Base-by-base conservation (phyloP, 1,140 invertebrate genomes). In the Dufourea novaeangliae region DNA sequence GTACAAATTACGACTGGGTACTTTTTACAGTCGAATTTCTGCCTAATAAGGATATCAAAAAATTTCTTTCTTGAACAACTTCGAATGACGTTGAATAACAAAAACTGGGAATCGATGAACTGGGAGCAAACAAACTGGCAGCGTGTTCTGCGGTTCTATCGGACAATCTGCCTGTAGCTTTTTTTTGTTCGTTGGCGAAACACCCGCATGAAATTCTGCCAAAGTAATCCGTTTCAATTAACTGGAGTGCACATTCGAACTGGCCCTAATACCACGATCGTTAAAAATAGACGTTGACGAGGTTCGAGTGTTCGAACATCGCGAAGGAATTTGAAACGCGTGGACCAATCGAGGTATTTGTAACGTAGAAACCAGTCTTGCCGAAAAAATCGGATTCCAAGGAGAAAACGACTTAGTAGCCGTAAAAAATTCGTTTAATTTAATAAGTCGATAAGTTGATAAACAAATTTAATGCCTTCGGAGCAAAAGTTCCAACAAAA, bases 211-310 rank as follows among this genome's bases (percentile, higher is more conserved):
- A 61, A 61, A 37, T 32, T 61, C 57, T 32, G 57, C 20, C 20
- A 17, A n/a, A 29, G 56, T 34, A 34, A 34, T 34, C 56, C 56
- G 27, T 32, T 34, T 34, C 29, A 29, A 59, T 59, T n/a, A 59
- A 32, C 29, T 27, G 32, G 11, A 52, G 17, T 46, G 59, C 50
- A 39, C 41, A 22, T 52, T 41, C 10, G 34, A 22, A 46, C 29
- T 29, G 41, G 6, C 66, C 32, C 78, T 17, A 70, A 74, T 71
- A 32, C 54, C 74, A 0, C 14, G 34, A 39, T 54, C 20, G 67
- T 82, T 72, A 83, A 82, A 83, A 83, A 82, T 83, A 83, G 81
- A 82, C 59, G 80, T 70, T 54, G 27, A 12, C 46, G 37, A 22
- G 44, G 29, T 52, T 34, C 39, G 2, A 68, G 34, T 50, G 44